phyloP scores from a whole-genome alignment of 2,888 invertebrate species.

The Nomada flava region DNA sequence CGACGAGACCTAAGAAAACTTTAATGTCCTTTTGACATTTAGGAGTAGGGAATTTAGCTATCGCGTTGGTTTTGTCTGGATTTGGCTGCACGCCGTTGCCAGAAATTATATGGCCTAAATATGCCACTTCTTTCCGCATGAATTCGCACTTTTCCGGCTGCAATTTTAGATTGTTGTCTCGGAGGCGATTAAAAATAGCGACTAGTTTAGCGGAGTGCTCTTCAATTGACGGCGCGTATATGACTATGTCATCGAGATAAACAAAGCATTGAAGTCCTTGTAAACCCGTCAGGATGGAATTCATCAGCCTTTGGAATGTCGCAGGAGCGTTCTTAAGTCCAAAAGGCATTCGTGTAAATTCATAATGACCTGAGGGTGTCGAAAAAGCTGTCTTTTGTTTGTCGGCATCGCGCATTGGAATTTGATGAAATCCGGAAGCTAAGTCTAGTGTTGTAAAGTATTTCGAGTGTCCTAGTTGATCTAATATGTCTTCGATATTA shows the following conservation, averaged over 20 bases:
- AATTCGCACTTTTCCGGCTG: conserved; percentile 28
- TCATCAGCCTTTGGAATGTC: conserved; percentile 14
- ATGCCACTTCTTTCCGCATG: conserved; percentile 9
- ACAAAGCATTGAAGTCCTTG: conserved; percentile 20
- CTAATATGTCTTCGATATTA: too few species aligned
- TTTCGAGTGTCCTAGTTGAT: too few species aligned
- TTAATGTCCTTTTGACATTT: conserved; percentile 15
- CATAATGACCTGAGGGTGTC: conserved; percentile 8
- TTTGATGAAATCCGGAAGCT: too few species aligned
- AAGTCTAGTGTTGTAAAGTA: too few species aligned
- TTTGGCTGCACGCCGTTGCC: conserved; percentile 20
- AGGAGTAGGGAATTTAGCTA: conserved; percentile 2
- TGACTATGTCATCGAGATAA: conserved; percentile 24
- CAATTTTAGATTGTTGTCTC: background rate
- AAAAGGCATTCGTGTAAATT: conserved; percentile 7
- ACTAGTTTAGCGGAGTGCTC: conserved; percentile 16
- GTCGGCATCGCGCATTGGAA: too few species aligned
- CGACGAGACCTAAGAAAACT: conserved; percentile 17
- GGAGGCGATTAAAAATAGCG: conserved; percentile 9
- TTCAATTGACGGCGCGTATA: background rate
- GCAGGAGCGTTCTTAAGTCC: background rate
- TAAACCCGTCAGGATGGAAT: conserved; percentile 1
- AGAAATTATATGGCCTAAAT: conserved; percentile 26
- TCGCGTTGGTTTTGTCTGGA: conserved; percentile 8
- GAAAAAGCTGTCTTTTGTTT: background rate